Base-by-base conservation (phyloP, 1,140 invertebrate species). In the Hyposmocoma kahamanoa region DNA sequence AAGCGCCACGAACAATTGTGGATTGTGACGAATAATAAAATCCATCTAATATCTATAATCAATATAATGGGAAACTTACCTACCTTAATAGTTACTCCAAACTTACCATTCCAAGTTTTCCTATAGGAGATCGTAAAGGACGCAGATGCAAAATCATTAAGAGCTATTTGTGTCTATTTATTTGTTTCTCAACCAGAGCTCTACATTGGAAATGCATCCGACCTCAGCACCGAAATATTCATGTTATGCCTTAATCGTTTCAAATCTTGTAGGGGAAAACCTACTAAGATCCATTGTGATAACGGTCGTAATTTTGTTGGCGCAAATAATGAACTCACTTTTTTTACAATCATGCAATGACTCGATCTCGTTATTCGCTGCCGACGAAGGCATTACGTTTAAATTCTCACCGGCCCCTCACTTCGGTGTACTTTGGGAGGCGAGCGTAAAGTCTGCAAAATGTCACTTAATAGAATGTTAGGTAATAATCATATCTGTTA, bases 391-490 rank as follows among this genome's bases (percentile, higher is more conserved):
- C n/a, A n/a, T n/a, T n/a, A n/a, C n/a, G n/a, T n/a, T n/a, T n/a
- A n/a, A n/a, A n/a, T n/a, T n/a, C n/a, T n/a, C n/a, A n/a, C n/a
- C n/a, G n/a, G n/a, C n/a, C 28, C 67, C 62, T 2, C 63, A 75
- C 50, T 61, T 67, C 18, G 60, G 62, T 19, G 63, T 67, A 4
- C 22, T 72, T 26, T 65, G 58, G 42, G 62, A 75, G 44, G 53
- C 62, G 17, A 62, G 55, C 0, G 54, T 71, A 11, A 47, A 55
- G 9, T 54, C 49, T n/a, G 52, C 53, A 6, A 67, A 72, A 47
- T 18, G 53, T 34, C 59, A 68, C 38, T 20, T 68, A 52, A 19
- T 17, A 30, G 69, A 41, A 43, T 72, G 5, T 22, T 75, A 22
- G 49, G 58, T 9, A 24, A 47, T 8, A n/a, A n/a, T 22, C 39